Evolutionary conservation across 2,888 invertebrate species (phyloP), one percentile per base, ranked within the genome.

Genomic region (Andrena chrysosceles): DNA sequence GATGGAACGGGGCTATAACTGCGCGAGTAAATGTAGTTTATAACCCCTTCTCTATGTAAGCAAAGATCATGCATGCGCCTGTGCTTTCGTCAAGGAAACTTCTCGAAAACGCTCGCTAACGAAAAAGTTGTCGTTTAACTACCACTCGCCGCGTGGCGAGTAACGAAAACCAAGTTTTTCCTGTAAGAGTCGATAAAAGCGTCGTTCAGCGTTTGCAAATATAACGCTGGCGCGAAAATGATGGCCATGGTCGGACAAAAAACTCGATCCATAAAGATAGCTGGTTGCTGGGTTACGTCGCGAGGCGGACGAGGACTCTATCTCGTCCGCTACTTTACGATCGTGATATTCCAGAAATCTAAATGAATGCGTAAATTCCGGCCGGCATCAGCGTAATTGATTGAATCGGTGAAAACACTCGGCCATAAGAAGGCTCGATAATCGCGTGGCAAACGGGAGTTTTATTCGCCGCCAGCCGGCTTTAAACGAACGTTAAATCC

Each of bases 241-340:
- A 75, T 74, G 60, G 29, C 56, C 59, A 54, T 33, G 4, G n/a
- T 8, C 68, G n/a, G 56, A 3, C 10, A 62, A 78, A 76, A 78
- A 78, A 78, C 68, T 54, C 42, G 78, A 48, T 48, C 77, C 60
- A 76, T 78, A 78, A 78, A 78, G 77, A 76, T 76, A 77, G 52
- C 77, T 78, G 68, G 49, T 75, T 42, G 70, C 35, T 16, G 75
- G 66, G 74, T 70, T 16, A 8, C 64, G 29, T 35, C 56, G 29
- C 23, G 64, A 59, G 31, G 26, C 60, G 66, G 3, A 16, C 48
- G 20, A 74, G 49, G 67, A 59, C 76, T 75, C 77, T 78, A 78
- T 77, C 77, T 62, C 52, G 13, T 6, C 16, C 13, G 48, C 2
- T 78, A 62, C 33, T 68, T 63, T 78, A 78, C 54, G 48, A 29